These are phyloP conservation scores for Sakesphorus luctuosus DNA, from an alignment of 2,113 vertebrate genomes.

Conservation along the genomic window DNA sequence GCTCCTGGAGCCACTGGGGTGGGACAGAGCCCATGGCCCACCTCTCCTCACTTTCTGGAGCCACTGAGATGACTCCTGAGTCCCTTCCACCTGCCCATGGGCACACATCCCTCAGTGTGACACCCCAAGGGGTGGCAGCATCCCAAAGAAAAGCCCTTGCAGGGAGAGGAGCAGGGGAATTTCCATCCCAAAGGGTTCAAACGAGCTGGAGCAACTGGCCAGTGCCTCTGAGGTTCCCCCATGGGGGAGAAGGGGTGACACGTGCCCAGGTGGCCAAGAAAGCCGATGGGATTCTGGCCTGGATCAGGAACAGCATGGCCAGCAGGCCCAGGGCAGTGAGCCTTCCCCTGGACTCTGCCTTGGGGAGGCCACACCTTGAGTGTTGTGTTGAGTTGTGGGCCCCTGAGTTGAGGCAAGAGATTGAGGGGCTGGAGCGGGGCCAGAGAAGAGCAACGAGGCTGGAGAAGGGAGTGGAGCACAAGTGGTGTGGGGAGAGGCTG, in stretches of 20 bases:
- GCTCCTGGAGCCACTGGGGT: neutral
- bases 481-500: too few relatives aligned
- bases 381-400: too few relatives aligned
- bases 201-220: accelerated
- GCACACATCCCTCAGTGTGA: neutral
- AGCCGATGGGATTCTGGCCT: too few relatives aligned
- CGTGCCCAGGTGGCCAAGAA: too few relatives aligned
- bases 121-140: neutral
- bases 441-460: too few relatives aligned
- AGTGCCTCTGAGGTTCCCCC: neutral
- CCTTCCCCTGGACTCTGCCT: too few relatives aligned
- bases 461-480: too few relatives aligned
- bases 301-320: too few relatives aligned
- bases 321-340: too few relatives aligned
- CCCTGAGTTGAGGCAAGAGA: too few relatives aligned
- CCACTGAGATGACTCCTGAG: neutral
- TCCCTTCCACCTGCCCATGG: neutral
- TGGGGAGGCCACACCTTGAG: too few relatives aligned
- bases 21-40: neutral
- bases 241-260: accelerated
- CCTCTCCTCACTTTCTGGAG: neutral
- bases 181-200: neutral
- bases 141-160: neutral
- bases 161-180: neutral
- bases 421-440: too few relatives aligned